Base-by-base conservation (phyloP, 2,797 vertebrate genomes). In the Triplophysa yarkandensis region DNA sequence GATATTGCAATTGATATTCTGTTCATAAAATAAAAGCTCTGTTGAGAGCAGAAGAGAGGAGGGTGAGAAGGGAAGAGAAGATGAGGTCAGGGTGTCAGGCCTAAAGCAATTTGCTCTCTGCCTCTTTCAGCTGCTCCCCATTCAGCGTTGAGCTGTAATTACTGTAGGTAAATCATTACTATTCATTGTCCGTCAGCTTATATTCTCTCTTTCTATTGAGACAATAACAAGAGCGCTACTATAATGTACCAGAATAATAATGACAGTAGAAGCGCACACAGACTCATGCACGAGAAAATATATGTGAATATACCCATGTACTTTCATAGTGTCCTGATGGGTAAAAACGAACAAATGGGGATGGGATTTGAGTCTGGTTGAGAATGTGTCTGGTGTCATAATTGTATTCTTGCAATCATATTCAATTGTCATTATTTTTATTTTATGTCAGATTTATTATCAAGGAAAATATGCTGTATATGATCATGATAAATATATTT, bases 31-130 rank as follows among this genome's bases (percentile, higher is more conserved):
- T 27, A 44, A 66, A 27, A 57, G 63, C 50, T 48, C 21, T 36
- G 11, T 50, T 61, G 52, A 41, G 50, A 9, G 71, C 28, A 46
- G 80, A 70, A 62, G 46, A 46, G 55, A 44, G 36, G 66, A 61
- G 43, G 44, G 69, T 62, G 9, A 14, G 4, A 30, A 60, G 57
- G 28, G 48, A 25, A 48, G 32, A 54, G 30, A 30, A 68, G 73
- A 48, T 71, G 55, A 80, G 67, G 79, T 83, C 83, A 84, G 73
- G 50, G 64, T 79, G 69, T 85, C 77, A 83, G 46, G 65, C n/a
- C n/a, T 77, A 43, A 66, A 79, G 62, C 32, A 50, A 77, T 79
- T 76, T 71, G 60, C 41, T 69, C 68, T 28, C 61, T 68, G 69
- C 27, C 43, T 58, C 23, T 57, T 63, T 70, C 68, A 66, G 81